phyloP scores from a whole-genome alignment of 2,888 invertebrate genomes.

The Brenthis daphne region DNA sequence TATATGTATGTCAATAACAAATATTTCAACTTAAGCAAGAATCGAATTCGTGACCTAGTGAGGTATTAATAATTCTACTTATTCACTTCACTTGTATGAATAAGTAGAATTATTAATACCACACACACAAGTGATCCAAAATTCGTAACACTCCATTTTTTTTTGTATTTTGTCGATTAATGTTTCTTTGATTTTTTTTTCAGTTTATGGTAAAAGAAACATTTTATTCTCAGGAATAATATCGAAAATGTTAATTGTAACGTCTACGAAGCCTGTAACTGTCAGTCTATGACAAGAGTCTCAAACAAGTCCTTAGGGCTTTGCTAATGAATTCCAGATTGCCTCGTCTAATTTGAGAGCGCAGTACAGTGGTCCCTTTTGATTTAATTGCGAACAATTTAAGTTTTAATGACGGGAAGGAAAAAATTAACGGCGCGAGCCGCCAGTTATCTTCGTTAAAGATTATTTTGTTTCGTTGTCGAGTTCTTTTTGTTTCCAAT shows the following conservation, averaged over 20 bases:
- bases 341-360: background rate
- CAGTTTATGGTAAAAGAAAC: too few relatives aligned
- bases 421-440: conserved; percentile 21
- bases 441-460: conserved; percentile 29
- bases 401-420: conserved; percentile 31
- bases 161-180: too few relatives aligned
- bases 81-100: too few relatives aligned
- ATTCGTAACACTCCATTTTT: too few relatives aligned
- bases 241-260: background rate
- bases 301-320: conserved; percentile 4
- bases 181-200: too few relatives aligned
- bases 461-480: conserved; percentile 17
- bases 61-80: too few relatives aligned
- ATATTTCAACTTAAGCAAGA: too few relatives aligned
- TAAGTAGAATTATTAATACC: too few relatives aligned
- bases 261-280: background rate
- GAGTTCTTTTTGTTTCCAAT: conserved; percentile 6
- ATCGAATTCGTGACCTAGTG: too few relatives aligned
- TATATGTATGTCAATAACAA: too few relatives aligned
- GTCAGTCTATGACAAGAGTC: background rate
- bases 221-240: too few relatives aligned
- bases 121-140: too few relatives aligned
- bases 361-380: conserved; percentile 9
- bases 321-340: conserved; percentile 7
- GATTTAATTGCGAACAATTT: conserved; percentile 31